Evolutionary conservation across 2,113 vertebrate genomes (phyloP).

Genomic region (Ptyas mucosa): DNA sequence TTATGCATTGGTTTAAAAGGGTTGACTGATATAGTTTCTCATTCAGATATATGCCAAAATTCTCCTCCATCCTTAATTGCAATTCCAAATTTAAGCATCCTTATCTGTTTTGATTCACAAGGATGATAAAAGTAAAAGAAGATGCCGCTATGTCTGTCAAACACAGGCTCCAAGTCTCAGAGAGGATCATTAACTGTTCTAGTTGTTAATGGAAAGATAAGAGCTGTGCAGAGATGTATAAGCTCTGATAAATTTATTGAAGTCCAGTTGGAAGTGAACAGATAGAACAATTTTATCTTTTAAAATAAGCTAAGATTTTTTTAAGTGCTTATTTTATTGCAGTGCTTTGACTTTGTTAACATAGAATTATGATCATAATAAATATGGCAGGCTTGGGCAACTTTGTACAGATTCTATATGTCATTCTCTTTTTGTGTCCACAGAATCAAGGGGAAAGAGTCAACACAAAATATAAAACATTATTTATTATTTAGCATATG

Average conservation of each 20-base stretch:
- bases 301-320: not conserved
- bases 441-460: not conserved
- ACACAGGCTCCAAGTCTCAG: too few species aligned
- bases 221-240: not conserved
- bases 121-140: not conserved
- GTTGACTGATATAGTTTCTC: not conserved
- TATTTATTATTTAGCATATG: not conserved
- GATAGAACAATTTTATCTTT: not conserved
- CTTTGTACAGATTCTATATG: not conserved
- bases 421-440: not conserved
- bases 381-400: not conserved
- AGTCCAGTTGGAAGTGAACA: not conserved
- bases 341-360: not conserved
- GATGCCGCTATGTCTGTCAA: not conserved
- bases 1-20: not conserved
- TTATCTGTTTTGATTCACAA: not conserved
- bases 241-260: not conserved
- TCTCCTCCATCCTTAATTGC: not conserved
- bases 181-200: not conserved
- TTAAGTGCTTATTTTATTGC: not conserved
- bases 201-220: not conserved
- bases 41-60: not conserved
- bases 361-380: not conserved
- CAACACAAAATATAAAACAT: not conserved
- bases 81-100: not conserved